These are phyloP conservation scores for Ladona fulva DNA, from an alignment of 1,140 invertebrate genomes.

Conservation along the genomic window DNA sequence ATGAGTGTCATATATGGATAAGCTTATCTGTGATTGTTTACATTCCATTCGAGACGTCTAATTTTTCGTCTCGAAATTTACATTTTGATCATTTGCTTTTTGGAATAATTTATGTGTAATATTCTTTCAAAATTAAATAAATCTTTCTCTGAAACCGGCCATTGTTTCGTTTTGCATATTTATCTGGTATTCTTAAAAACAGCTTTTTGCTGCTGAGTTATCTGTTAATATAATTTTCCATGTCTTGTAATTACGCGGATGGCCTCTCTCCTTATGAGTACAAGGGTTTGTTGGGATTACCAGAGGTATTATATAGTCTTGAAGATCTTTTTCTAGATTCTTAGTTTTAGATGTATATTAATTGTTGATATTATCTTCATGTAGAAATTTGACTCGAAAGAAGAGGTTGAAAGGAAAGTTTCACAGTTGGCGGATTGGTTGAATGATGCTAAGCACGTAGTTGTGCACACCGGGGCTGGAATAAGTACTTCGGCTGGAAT, in stretches of 20 bases:
- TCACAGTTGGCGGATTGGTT: conserved; percentile 66
- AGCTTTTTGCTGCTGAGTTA: too few species aligned
- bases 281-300: conserved; percentile 83
- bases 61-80: too few species aligned
- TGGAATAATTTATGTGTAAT: too few species aligned
- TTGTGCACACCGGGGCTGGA: conserved; percentile 93
- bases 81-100: too few species aligned
- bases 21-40: too few species aligned
- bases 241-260: conserved; percentile 94
- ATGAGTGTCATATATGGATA: too few species aligned
- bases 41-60: too few species aligned
- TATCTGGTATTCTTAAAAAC: too few species aligned
- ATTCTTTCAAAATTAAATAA: too few species aligned
- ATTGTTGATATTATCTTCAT: conserved; percentile 25
- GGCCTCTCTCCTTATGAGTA: conserved; percentile 88
- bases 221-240: conserved; percentile 30
- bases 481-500: conserved; percentile 96
- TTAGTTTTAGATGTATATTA: neutral
- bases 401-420: conserved; percentile 69
- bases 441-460: conserved; percentile 67
- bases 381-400: conserved; percentile 71
- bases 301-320: conserved; percentile 53
- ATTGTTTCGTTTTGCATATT: too few species aligned
- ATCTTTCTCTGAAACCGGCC: too few species aligned
- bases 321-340: neutral